These are phyloP conservation scores for Aphrophora alni DNA, from an alignment of 2,888 invertebrate genomes.

Conservation along the genomic window DNA sequence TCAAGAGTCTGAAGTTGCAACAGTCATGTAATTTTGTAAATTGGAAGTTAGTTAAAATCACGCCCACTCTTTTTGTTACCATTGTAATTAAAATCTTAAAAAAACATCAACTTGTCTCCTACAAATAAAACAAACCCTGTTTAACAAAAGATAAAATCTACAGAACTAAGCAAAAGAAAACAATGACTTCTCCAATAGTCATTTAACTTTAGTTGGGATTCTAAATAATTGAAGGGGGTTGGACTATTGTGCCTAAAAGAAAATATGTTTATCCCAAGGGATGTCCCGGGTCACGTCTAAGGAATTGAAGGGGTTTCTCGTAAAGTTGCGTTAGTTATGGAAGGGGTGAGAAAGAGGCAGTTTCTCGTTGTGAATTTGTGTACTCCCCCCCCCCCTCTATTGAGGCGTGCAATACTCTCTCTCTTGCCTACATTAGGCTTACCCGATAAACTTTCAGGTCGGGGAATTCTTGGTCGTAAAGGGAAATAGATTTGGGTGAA, in stretches of 20 bases:
- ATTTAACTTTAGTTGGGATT: background rate
- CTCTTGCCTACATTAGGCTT: background rate
- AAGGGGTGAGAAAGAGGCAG: background rate
- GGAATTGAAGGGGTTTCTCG: background rate
- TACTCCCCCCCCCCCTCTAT: background rate
- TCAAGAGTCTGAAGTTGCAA: no score
- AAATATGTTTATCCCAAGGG: slow-evolving; percentile 3
- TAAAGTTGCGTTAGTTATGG: background rate
- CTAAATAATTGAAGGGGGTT: background rate
- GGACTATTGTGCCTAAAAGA: background rate
- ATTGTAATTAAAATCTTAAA: no score
- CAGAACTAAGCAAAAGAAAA: background rate
- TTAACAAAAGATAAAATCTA: no score
- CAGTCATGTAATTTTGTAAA: no score
- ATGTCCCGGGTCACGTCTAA: background rate
- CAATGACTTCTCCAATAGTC: background rate
- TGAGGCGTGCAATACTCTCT: no score
- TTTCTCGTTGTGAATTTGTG: background rate
- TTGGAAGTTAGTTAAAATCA: no score
- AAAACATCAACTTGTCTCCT: no score
- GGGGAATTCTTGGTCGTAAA: background rate
- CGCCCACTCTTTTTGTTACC: no score
- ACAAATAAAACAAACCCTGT: no score
- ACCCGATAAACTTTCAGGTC: background rate
- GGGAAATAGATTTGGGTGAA: background rate